Evolutionary conservation across 2,113 vertebrate species (phyloP), one percentile per base, ranked within the genome.

Genomic region (Chionodraco myersi): DNA sequence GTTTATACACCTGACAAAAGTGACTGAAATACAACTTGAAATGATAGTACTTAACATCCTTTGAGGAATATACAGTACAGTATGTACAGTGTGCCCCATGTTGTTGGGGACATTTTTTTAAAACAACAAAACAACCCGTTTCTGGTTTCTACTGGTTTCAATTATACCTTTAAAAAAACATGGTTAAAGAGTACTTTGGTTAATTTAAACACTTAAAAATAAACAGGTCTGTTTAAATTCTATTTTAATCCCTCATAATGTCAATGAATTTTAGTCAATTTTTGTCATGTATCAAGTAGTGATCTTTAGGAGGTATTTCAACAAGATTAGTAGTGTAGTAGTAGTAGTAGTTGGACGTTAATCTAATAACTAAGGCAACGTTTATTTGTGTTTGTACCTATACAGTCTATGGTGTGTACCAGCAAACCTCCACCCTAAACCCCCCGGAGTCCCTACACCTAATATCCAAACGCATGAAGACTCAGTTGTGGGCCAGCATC

Each of bases 401-500:
- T 21, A 21, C 21, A 21, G 21, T 21, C 21, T 21, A 21, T 21
- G 21, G 1, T 59, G 52, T n/a, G n/a, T 51, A 66, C 44, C 13
- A 65, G 16, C 16, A 56, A 41, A 73, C 72, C 36, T 15, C 13
- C 3, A 0, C 47, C 70, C 48, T 70, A 51, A 36, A 23, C 26
- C 45, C 65, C 26, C 56, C 14, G 6, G 15, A 77, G 47, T 41
- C 52, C 70, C 53, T 75, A 56, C 60, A 62, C n/a, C 13, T 15
- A 70, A 69, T 61, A 76, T 75, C 68, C 51, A 26, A 78, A 75
- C 75, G 80, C 71, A 76, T 77, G 26, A 63, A 26, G 18, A 56
- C 45, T 85, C 45, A 14, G 72, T 66, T 79, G 80, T 80, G 54
- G 80, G 48, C 49, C 82, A 77, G 75, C 63, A 77, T 82, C 79